Evolutionary conservation across 2,113 vertebrate species (phyloP).

Genomic region (Pitta sordida): DNA sequence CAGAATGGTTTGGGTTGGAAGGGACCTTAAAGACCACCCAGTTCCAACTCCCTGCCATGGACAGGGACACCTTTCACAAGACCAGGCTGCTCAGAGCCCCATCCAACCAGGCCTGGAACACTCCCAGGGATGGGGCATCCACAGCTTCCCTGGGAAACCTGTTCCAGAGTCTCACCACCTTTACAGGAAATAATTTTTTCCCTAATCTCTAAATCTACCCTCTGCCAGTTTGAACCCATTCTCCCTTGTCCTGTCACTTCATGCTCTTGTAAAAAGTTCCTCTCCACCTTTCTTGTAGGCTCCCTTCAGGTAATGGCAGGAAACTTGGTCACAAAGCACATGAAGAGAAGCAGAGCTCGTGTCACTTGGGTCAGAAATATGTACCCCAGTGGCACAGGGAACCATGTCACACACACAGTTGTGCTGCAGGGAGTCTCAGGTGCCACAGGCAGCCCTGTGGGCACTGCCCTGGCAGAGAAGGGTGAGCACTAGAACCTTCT

Average conservation of each 20-base stretch:
- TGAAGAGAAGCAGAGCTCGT: accelerated
- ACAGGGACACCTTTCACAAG: neutral
- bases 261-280: neutral
- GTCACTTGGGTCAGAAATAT: neutral
- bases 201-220: neutral
- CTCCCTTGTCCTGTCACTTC: neutral
- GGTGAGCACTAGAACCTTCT: neutral
- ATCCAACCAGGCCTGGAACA: neutral
- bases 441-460: neutral
- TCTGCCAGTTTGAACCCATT: neutral
- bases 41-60: neutral
- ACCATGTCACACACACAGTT: accelerated
- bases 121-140: neutral
- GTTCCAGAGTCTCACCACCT: neutral
- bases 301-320: neutral
- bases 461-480: neutral
- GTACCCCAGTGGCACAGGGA: neutral
- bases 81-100: neutral
- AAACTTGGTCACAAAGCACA: neutral
- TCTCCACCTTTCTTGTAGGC: neutral
- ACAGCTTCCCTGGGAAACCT: neutral
- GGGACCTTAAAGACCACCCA: neutral
- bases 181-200: neutral
- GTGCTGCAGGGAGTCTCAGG: neutral
- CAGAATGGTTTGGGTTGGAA: neutral